Conservation (phyloP, 2,113 vertebrate species). For the Clupea harengus region DNA sequence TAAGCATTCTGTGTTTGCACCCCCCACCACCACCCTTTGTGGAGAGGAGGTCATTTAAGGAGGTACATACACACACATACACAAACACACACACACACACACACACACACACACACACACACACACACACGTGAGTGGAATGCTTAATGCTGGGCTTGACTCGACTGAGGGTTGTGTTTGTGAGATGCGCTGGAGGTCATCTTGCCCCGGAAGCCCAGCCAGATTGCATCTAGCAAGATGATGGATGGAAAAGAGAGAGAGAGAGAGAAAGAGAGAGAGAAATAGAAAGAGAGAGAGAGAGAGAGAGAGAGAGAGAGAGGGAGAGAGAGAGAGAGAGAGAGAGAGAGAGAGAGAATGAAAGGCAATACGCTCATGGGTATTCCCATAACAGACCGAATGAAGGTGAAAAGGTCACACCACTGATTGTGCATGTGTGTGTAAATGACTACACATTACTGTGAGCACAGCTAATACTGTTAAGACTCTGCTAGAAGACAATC, state of each 20-base stretch:
- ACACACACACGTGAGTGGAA: background rate
- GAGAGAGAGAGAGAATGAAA: background rate
- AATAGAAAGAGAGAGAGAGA: background rate
- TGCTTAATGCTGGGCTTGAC: background rate
- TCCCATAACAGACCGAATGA: background rate
- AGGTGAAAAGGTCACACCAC: background rate
- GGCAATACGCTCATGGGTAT: background rate
- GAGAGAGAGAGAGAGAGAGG: background rate
- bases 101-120: background rate
- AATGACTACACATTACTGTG: too few species aligned
- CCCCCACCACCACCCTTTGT: background rate
- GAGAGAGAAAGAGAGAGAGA: background rate
- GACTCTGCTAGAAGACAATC: background rate
- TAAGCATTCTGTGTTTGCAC: constrained; percentile 16
- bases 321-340: background rate
- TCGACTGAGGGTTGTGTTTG: background rate
- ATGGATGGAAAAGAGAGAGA: background rate
- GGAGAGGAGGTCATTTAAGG: background rate
- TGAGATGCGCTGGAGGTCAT: background rate
- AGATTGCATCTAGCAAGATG: background rate
- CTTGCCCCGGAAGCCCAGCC: background rate
- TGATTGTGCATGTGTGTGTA: background rate
- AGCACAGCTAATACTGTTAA: background rate
- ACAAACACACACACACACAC: constrained; percentile 1
- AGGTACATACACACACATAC: background rate